Evolutionary conservation across 1,140 invertebrate genomes (phyloP), one percentile per base, ranked within the genome.

Genomic region (Drosophila carrolli): DNA sequence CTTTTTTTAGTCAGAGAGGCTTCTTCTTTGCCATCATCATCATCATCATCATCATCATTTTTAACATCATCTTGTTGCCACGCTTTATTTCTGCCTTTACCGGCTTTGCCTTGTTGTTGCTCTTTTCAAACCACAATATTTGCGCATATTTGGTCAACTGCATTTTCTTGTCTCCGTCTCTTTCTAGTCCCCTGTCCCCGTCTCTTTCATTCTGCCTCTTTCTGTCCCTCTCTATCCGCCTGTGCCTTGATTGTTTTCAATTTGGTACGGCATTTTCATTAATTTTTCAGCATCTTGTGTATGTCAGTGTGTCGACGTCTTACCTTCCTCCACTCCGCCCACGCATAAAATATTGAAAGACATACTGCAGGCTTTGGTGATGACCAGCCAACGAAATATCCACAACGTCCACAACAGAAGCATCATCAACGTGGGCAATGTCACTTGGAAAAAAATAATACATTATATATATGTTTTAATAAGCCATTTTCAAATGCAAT

Each of bases 131-230:
- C 84, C 83, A 77, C 83, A 86, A 89, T 86, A 89, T 89, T 88
- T 88, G 84, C 81, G 84, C 84, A 88, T 83, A 88, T 88, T 89
- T 89, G 85, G 84, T 89, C 85, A 89, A 85, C 81, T 89, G 81
- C 84, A 89, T 72, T 81, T 77, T 83, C 65, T 62, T 58, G 16
- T 5, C 9, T 43, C 65, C 27, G 10, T 48, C 65, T 48, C 51
- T 70, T 32, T 53, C 48, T 13, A 40, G 13, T 29, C 13, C 1
- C 4, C 13, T 61, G 5, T 11, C 4, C 5, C 48, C 50, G 1
- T 66, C 40, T 50, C 50, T 62, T 47, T 65, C 9, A 7, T 5
- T 29, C 38, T 32, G 2, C 37, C 14, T 14, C 37, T 10, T 0
- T 40, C 46, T 32, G 11, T 50, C 38, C 38, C 27, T 23, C 13